These are phyloP conservation scores for Toxotes jaculatrix DNA, from an alignment of 2,113 vertebrate species.

Conservation along the genomic window DNA sequence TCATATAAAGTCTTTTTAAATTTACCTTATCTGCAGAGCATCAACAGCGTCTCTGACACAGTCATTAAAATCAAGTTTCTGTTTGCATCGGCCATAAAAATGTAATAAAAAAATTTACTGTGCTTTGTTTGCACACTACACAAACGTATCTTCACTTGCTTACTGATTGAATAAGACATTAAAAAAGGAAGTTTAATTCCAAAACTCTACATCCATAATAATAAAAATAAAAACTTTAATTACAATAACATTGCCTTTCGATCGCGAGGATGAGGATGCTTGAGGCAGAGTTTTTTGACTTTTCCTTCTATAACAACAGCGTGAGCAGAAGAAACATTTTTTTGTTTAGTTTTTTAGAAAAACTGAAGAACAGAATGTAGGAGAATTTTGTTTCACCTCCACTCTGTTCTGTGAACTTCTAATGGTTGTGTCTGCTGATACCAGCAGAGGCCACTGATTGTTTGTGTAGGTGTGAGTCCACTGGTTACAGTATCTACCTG, in stretches of 20 bases:
- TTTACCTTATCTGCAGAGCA: neutral
- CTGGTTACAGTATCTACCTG: slow-evolving; percentile 39
- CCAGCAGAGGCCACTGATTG: neutral
- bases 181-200: slow-evolving; percentile 26
- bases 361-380: too few species aligned
- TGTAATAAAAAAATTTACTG: slow-evolving; percentile 37
- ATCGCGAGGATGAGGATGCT: slow-evolving; percentile 6
- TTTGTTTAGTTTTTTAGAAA: too few species aligned
- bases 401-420: neutral
- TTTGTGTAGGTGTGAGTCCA: slow-evolving; percentile 46
- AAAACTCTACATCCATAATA: neutral
- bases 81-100: slow-evolving; percentile 46
- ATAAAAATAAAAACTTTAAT: slow-evolving; percentile 43
- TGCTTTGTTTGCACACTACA: slow-evolving; percentile 3
- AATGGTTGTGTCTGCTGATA: slow-evolving; percentile 33
- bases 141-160: neutral
- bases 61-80: slow-evolving; percentile 19
- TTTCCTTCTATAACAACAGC: slow-evolving; percentile 41
- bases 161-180: slow-evolving; percentile 35
- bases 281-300: neutral
- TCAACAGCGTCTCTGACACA: slow-evolving; percentile 25
- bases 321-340: slow-evolving; percentile 1
- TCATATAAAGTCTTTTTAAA: slow-evolving; percentile 24
- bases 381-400: too few species aligned
- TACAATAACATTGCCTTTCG: slow-evolving; percentile 21